These are phyloP conservation scores for Ceriagrion tenellum DNA, from an alignment of 2,888 invertebrate genomes.

Conservation along the genomic window DNA sequence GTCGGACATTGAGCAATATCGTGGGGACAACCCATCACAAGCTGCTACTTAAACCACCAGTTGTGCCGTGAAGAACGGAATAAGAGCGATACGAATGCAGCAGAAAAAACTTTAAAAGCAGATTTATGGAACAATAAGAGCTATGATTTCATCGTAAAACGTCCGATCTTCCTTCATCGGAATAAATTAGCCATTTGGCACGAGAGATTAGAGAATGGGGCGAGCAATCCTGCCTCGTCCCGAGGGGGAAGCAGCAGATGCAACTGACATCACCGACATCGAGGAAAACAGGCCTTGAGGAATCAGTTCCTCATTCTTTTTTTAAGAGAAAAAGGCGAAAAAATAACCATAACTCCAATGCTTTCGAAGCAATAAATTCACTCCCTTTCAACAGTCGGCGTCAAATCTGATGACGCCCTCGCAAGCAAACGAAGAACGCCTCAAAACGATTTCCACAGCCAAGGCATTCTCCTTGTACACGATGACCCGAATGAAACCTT, in stretches of 20 bases:
- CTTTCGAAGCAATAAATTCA: constrained; percentile 4
- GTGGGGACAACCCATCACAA: neutral
- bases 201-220: neutral
- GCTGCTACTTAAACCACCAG: too few species aligned
- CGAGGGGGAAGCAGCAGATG: too few species aligned
- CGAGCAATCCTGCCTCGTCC: neutral
- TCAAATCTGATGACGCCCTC: neutral
- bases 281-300: neutral
- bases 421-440: neutral
- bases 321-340: neutral
- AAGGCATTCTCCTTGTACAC: neutral
- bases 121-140: neutral
- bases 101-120: neutral
- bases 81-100: neutral
- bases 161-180: neutral
- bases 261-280: neutral
- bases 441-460: neutral
- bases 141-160: neutral
- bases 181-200: neutral
- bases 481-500: neutral
- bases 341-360: neutral
- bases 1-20: neutral
- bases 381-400: neutral
- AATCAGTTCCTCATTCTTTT: neutral
- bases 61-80: too few species aligned